phyloP scores from a whole-genome alignment of 2,797 vertebrate genomes.

The Poecilia gillii region DNA sequence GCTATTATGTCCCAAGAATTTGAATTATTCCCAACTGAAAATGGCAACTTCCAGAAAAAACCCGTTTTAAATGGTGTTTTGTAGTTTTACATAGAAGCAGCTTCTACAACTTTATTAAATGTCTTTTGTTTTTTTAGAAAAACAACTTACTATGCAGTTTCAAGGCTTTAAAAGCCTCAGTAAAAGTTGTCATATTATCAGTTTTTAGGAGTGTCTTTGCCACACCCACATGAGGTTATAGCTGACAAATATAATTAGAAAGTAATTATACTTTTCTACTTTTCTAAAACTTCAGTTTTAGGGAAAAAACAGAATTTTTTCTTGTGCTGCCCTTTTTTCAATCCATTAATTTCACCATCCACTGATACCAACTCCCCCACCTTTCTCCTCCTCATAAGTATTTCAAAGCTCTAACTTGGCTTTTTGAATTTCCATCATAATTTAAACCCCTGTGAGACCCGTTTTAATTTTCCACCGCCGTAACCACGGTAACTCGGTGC shows the following conservation, averaged over 20 bases:
- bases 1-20: too few relatives aligned
- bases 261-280: too few relatives aligned
- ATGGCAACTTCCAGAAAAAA: too few relatives aligned
- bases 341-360: slow-evolving; percentile 24
- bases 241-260: too few relatives aligned
- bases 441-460: slow-evolving; percentile 50
- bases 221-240: background rate
- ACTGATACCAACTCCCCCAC: slow-evolving; percentile 16
- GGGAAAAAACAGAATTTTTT: background rate
- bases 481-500: slow-evolving; percentile 64
- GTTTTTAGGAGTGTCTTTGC: background rate
- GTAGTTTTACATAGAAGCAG: too few relatives aligned
- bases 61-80: too few relatives aligned
- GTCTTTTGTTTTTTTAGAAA: background rate
- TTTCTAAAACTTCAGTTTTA: too few relatives aligned
- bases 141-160: background rate
- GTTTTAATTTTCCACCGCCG: slow-evolving; percentile 67
- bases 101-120: background rate
- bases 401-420: slow-evolving; percentile 49
- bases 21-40: too few relatives aligned
- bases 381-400: slow-evolving; percentile 37
- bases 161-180: background rate
- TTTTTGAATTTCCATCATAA: slow-evolving; percentile 58
- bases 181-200: too few relatives aligned
- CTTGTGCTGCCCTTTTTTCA: background rate